Conservation (phyloP, 2,113 vertebrate species). For the Vimba vimba region DNA sequence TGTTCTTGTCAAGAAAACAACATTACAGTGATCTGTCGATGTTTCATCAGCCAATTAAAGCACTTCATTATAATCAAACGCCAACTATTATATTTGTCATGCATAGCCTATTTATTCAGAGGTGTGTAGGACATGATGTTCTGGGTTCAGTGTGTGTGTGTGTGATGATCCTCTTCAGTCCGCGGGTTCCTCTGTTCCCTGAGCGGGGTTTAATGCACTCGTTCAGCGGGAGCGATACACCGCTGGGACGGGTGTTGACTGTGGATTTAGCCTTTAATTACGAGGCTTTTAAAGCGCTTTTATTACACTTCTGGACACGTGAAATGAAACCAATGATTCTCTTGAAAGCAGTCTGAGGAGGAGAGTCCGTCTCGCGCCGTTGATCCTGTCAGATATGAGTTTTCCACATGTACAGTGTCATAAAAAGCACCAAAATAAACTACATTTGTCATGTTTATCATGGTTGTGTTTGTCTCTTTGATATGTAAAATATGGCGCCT, state of each 20-base stretch:
- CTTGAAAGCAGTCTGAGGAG: neutral
- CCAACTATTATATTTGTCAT: neutral
- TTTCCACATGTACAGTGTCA: neutral
- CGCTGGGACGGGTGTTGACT: neutral
- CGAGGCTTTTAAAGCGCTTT: neutral
- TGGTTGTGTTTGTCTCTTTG: neutral
- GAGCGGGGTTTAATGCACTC: neutral
- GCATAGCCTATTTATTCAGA: neutral
- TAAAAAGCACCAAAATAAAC: neutral
- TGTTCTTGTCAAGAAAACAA: too few relatives aligned
- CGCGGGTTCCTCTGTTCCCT: neutral
- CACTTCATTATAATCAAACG: neutral
- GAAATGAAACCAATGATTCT: conserved; percentile 31
- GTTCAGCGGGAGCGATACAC: neutral
- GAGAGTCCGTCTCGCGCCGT: neutral
- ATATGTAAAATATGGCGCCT: too few relatives aligned
- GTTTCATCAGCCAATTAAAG: neutral
- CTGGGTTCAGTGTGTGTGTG: neutral
- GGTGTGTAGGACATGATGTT: too few relatives aligned
- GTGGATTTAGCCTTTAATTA: conserved; percentile 32
- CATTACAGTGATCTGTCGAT: neutral
- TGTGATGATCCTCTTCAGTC: neutral
- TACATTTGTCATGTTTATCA: neutral
- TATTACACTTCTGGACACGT: neutral
- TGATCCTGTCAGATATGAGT: neutral